Base-by-base conservation (phyloP, 2,797 vertebrate species). In the Lithobates pipiens region DNA sequence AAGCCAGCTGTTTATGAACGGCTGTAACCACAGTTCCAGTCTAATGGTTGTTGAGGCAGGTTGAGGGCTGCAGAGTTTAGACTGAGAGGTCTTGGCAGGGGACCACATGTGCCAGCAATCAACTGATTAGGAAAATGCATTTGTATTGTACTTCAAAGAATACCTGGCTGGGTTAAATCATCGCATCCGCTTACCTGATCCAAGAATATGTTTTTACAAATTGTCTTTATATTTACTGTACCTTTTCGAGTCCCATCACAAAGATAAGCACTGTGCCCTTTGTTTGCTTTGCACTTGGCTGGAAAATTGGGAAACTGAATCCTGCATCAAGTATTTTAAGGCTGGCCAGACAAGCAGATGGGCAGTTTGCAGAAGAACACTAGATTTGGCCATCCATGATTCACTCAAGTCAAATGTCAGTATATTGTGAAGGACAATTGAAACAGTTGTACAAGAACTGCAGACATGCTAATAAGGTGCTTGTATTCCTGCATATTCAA, bases 1-100 rank as follows among this genome's bases (percentile, higher is more conserved):
- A 86, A 70, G 73, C 39, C 77, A 80, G 70, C 76, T 85, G 83
- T 50, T 80, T 50, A 18, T 27, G 25, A 74, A 68, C 67, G 50
- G 34, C 57, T 74, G 13, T 50, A 69, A 50, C 72, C 42, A 18
- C 61, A 77, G 74, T 21, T 69, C 32, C 44, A 77, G 32, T 18
- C 42, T 75, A 42, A 69, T 29, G 44, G 32, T 61, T 69, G 61
- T 61, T 61, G n/a, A 75, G 29, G 68, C 76, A 79, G 68, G 69
- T 77, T 71, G 46, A 27, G 70, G 70, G 42, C 61, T 50, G 15
- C 5, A 29, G 32, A 77, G 73, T n/a, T 39, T 57, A 70, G 23
- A 76, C 82, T 61, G 46, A 57, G 46, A 77, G 23, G 15, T 72
- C 76, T 61, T 80, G 83, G 77, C 70, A 54, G 54, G 61, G 29